Evolutionary conservation across 2,113 vertebrate species (phyloP).

Genomic region (Bubo bubo): DNA sequence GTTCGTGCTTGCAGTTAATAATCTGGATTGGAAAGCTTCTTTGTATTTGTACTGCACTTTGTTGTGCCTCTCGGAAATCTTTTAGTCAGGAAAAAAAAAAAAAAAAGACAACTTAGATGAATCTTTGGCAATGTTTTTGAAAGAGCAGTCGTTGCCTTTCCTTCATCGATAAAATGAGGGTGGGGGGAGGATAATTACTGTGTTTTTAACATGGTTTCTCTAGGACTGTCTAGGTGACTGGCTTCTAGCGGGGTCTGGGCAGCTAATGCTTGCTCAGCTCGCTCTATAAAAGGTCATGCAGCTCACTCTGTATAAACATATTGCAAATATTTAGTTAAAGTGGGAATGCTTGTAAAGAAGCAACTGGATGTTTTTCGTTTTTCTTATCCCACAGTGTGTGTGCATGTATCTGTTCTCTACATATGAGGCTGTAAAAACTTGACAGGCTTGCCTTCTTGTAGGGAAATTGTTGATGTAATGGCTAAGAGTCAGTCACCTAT

Average conservation of each 20-base stretch:
- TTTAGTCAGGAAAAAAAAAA: not conserved
- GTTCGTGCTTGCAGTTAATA: not conserved
- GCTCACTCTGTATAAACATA: not conserved
- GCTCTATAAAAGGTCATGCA: slow-evolving; percentile 16
- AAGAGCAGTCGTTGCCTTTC: not conserved
- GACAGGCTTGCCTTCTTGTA: not conserved
- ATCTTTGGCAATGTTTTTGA: not conserved
- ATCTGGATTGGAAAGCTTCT: not conserved
- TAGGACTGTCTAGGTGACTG: not conserved
- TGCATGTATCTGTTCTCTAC: not conserved
- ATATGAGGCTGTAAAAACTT: not conserved
- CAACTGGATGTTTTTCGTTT: not conserved
- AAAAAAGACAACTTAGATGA: not conserved
- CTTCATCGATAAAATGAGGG: rapidly evolving
- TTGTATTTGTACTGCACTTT: not conserved
- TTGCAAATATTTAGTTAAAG: slow-evolving; percentile 35
- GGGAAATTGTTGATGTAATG: not conserved
- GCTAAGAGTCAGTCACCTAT: not conserved
- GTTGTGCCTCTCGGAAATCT: not conserved
- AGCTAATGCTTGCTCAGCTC: not conserved
- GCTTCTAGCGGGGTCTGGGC: not conserved
- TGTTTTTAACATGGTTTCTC: rapidly evolving
- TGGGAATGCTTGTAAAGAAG: not conserved
- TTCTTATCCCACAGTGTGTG: not conserved
- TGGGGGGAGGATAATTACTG: not conserved